Evolutionary conservation across 2,797 vertebrate species (phyloP).

Genomic region (Rhabdomys pumilio): DNA sequence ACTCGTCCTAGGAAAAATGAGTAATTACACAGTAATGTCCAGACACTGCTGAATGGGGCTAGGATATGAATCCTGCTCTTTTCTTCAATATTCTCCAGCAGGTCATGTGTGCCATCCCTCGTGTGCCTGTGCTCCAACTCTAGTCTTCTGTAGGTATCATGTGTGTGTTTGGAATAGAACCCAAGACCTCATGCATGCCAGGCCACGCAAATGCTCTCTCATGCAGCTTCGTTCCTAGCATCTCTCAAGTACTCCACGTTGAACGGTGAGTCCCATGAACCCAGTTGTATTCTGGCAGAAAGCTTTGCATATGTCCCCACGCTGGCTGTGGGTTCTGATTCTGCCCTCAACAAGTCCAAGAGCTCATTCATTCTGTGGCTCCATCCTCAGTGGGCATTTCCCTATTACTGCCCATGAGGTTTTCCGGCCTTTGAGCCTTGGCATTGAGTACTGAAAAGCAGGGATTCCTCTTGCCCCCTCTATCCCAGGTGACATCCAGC

Average conservation of each 20-base stretch:
- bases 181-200: neutral
- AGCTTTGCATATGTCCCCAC: neutral
- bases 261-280: neutral
- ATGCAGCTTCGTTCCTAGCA: too few relatives aligned
- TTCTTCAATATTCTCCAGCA: neutral
- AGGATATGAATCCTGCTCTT: neutral
- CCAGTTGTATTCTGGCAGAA: neutral
- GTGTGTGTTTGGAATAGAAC: neutral
- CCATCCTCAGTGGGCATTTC: neutral
- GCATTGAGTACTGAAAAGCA: slow-evolving; percentile 2
- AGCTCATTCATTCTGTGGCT: neutral
- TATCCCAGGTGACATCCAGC: too few relatives aligned
- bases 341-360: neutral
- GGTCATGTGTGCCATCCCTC: neutral
- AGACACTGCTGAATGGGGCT: neutral
- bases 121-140: neutral
- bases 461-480: neutral
- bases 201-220: neutral
- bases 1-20: neutral
- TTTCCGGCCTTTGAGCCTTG: neutral
- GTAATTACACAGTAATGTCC: neutral
- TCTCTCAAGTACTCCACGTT: neutral
- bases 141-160: neutral
- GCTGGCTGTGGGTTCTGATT: neutral
- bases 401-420: neutral